phyloP scores from a whole-genome alignment of 2,113 vertebrate genomes.

The Brachirus orientalis region DNA sequence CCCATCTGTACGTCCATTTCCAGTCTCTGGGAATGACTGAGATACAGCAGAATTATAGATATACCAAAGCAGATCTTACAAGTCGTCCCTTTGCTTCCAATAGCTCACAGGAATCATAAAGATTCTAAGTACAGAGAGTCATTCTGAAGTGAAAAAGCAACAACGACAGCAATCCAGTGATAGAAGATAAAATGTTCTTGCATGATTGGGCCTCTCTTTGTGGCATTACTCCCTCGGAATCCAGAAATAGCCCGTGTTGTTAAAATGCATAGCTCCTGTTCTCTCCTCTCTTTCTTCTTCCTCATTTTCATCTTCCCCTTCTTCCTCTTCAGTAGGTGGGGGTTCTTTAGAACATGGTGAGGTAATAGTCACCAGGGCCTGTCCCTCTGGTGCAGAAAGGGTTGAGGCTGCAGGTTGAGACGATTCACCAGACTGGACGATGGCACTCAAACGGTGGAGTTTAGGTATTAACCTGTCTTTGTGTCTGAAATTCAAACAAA shows the following conservation, averaged over 20 bases:
- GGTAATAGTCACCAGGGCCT: constrained; percentile 49
- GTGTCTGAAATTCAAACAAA: constrained; percentile 53
- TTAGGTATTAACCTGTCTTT: constrained; percentile 59
- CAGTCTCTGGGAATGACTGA: background rate
- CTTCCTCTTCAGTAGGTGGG: constrained; percentile 22
- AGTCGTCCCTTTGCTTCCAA: background rate
- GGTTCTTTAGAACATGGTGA: constrained; percentile 1
- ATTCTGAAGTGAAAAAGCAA: constrained; percentile 10
- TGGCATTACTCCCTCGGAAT: constrained; percentile 16
- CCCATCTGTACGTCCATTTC: too few relatives aligned
- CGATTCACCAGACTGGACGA: background rate
- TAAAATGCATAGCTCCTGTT: constrained; percentile 63
- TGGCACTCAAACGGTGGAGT: constrained; percentile 33
- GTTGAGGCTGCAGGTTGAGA: constrained; percentile 6
- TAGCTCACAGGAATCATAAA: background rate
- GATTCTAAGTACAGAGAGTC: background rate
- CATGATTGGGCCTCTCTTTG: background rate
- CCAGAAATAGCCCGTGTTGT: constrained; percentile 80
- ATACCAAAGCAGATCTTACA: constrained; percentile 14
- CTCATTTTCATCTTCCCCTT: constrained; percentile 30
- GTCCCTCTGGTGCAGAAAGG: constrained; percentile 46
- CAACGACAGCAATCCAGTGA: background rate
- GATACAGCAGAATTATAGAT: too few relatives aligned
- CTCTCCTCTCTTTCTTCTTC: constrained; percentile 12
- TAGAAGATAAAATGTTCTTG: background rate